Evolutionary conservation across 2,888 invertebrate genomes (phyloP), one percentile per base, ranked within the genome.

Genomic region (Adineta ricciae): DNA sequence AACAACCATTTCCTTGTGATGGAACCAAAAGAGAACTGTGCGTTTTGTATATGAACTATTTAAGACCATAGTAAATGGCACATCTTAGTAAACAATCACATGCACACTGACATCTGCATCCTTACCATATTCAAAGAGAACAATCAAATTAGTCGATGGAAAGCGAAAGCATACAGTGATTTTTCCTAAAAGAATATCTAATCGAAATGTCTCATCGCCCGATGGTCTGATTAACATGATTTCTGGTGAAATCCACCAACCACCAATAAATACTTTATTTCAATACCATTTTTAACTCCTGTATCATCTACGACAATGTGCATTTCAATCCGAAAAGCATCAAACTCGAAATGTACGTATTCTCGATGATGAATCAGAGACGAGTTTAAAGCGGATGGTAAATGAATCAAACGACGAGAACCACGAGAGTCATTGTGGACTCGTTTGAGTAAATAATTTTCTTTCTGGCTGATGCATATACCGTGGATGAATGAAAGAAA

Each of bases 221-320:
- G 94, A 93, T 0, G 96, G 96, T 64, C 97, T 91, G 90, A 96
- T 97, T 92, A 97, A 92, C 89, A 95, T 95, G 86, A 97, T 95
- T 91, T 97, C 96, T 0, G 97, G 97, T 90, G 96, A 96, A 46
- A 97, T 92, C 86, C 98, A 99, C 99, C 99, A 99, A 91, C 97
- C 98, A 0, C 97, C 95, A 84, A 99, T 97, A 91, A 95, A 97
- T 88, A 99, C 96, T 92, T 99, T 84, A 93, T 92, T 88, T 96
- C 95, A 89, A 97, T 91, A 1, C 95, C 96, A 89, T 96, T 95
- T 8, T 46, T 5, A 46, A 46, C 0, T 96, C 96, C 0, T 96
- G 16, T 52, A 21, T n/a, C n/a, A n/a, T n/a, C n/a, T n/a, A n/a
- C n/a, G n/a, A n/a, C n/a, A n/a, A n/a, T n/a, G n/a, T n/a, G n/a